Conservation (phyloP, 2,888 invertebrate genomes). For the Folsomia manolachei region DNA sequence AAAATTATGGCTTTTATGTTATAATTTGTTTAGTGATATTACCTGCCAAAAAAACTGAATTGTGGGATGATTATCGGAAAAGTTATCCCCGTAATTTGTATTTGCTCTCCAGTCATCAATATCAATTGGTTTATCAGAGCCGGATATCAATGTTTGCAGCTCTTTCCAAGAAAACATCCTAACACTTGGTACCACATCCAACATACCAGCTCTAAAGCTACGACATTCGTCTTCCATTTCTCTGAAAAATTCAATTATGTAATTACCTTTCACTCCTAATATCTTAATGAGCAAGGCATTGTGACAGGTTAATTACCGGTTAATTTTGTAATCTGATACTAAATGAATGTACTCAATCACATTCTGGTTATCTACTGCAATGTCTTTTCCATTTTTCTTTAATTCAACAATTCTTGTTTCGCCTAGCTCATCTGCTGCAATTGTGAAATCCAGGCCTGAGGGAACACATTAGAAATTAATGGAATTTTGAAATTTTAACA, state of each 20-base stretch:
- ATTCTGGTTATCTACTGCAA: slow-evolving; percentile 86
- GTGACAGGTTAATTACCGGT: too few relatives aligned
- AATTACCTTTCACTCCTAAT: too few relatives aligned
- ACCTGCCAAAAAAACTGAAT: slow-evolving; percentile 82
- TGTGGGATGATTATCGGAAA: slow-evolving; percentile 75
- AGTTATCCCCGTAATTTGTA: slow-evolving; percentile 90
- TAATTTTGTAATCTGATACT: slow-evolving; percentile 93
- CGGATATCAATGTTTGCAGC: slow-evolving; percentile 93
- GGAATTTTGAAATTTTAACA: slow-evolving; percentile 46
- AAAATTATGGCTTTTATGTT: not conserved
- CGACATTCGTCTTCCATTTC: slow-evolving; percentile 46
- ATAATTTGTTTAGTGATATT: not conserved
- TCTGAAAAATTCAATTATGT: too few relatives aligned
- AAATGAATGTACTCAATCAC: slow-evolving; percentile 94
- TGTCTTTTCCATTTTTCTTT: slow-evolving; percentile 84
- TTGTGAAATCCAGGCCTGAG: slow-evolving; percentile 80
- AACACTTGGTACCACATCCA: slow-evolving; percentile 82
- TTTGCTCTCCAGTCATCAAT: slow-evolving; percentile 79
- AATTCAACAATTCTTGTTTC: slow-evolving; percentile 84
- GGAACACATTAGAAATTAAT: slow-evolving; percentile 43
- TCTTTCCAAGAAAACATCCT: slow-evolving; percentile 92
- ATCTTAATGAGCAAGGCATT: not conserved
- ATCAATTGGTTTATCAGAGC: slow-evolving; percentile 91
- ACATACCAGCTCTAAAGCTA: slow-evolving; percentile 57
- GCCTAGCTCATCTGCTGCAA: slow-evolving; percentile 83